Evolutionary conservation across 1,140 invertebrate species (phyloP), one percentile per base, ranked within the genome.

Genomic region (Drosophila miranda): DNA sequence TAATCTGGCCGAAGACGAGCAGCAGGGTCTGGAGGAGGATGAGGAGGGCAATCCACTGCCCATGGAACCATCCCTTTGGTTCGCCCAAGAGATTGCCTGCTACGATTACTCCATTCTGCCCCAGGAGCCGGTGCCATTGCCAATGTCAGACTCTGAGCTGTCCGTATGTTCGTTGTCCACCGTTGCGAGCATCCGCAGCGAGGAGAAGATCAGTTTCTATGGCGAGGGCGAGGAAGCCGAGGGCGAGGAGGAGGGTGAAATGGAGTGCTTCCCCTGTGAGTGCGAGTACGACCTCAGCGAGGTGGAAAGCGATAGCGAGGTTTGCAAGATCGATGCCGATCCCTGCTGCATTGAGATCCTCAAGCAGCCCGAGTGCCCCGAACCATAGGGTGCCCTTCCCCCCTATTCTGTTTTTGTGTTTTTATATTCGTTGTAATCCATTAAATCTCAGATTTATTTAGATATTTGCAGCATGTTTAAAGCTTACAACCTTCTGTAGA

Each of bases 31-130:
- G 11, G 91, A 91, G 7, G 90, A 84, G 54, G 60, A 73, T 4
- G 90, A 88, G 38, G 87, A 92, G 58, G 53, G 45, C 13, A 30
- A 30, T 13, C 14, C 41, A 3, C 1, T 26, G 16, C 16, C 23
- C n/a, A 38, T 91, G 44, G 43, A 91, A 1, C 83, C 89, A 4
- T 69, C 94, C 13, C 78, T 94, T 6, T 95, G 95, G 95, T 92
- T 93, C 2, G 93, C 93, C 0, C 92, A 94, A 52, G 93, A 93
- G 66, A 92, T 95, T 1, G 94, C 94, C 0, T 89, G 92, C 7
- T 95, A 94, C 72, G 93, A 94, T 91, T 92, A 92, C 3, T 93
- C 95, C 8, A 87, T 94, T 51, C 79, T 95, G 42, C 95, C 95
- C 6, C 93, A 94, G 2, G 94, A 95, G 73, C 93, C 95, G 0